Conservation (phyloP, 2,888 invertebrate species). For the Coelogynopora nodosa region DNA sequence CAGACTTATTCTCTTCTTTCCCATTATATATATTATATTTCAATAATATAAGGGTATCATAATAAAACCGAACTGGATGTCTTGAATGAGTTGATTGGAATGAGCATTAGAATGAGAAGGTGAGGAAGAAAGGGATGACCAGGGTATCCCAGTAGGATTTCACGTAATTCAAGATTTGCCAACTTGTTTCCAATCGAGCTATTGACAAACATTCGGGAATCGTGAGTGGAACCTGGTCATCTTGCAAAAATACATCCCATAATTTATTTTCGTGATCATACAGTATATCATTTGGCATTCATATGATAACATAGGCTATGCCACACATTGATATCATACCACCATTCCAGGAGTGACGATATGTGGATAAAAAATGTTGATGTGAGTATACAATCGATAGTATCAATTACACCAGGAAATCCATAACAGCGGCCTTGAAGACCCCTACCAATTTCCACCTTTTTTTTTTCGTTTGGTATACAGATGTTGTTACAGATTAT, state of each 20-base stretch:
- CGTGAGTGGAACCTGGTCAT: conserved; percentile 15
- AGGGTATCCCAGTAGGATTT: neutral
- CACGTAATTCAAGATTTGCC: neutral
- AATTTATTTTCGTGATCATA: neutral
- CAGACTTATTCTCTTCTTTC: too few species aligned
- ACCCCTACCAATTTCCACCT: neutral
- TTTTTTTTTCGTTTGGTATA: neutral
- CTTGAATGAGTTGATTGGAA: too few species aligned
- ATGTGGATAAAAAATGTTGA: neutral
- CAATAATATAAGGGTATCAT: too few species aligned
- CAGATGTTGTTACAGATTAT: neutral
- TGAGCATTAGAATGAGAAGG: neutral
- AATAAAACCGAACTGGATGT: too few species aligned
- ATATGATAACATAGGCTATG: too few species aligned
- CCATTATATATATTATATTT: too few species aligned
- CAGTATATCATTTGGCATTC: neutral
- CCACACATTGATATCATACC: too few species aligned
- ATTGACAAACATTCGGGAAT: conserved; percentile 1
- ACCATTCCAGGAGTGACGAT: neutral
- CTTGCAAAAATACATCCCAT: neutral
- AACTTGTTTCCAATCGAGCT: conserved; percentile 9
- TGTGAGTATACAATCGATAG: neutral
- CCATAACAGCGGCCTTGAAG: neutral
- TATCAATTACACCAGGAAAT: conserved; percentile 7
- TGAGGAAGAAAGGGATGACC: neutral